phyloP scores from a whole-genome alignment of 2,888 invertebrate genomes.

The Amblyjoppa fuscipennis region DNA sequence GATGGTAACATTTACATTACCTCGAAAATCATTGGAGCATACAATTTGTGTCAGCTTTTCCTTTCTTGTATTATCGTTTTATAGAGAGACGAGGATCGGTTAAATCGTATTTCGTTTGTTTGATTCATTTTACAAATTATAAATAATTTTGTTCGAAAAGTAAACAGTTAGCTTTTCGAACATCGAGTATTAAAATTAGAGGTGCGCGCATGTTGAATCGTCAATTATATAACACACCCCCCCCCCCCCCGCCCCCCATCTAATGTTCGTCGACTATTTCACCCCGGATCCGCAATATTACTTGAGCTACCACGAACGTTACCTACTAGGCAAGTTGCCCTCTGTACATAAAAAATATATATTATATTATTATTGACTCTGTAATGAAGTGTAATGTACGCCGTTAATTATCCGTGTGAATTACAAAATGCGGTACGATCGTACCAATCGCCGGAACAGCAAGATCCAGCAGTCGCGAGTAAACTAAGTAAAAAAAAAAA shows the following conservation, averaged over 20 bases:
- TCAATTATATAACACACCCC: conserved; percentile 53
- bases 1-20: conserved; percentile 31
- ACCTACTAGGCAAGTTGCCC: conserved; percentile 81
- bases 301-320: conserved; percentile 76
- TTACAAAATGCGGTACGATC: conserved; percentile 64
- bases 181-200: conserved; percentile 47
- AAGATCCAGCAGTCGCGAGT: conserved; percentile 56
- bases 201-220: conserved; percentile 59
- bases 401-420: conserved; percentile 82
- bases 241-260: not conserved
- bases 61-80: not conserved
- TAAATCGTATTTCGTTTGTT: conserved; percentile 9
- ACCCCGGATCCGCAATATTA: conserved; percentile 71
- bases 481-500: conserved; percentile 48
- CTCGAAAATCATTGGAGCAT: conserved; percentile 52
- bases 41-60: conserved; percentile 59
- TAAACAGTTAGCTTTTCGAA: conserved; percentile 19
- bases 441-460: conserved; percentile 54
- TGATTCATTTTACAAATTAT: not conserved
- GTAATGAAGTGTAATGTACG: conserved; percentile 83
- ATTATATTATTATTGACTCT: conserved; percentile 79
- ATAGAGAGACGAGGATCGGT: conserved; percentile 10
- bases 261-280: conserved; percentile 56
- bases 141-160: not conserved
- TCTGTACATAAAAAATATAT: conserved; percentile 81